Base-by-base conservation (phyloP, 2,797 vertebrate species). In the Premnoplex brunnescens region DNA sequence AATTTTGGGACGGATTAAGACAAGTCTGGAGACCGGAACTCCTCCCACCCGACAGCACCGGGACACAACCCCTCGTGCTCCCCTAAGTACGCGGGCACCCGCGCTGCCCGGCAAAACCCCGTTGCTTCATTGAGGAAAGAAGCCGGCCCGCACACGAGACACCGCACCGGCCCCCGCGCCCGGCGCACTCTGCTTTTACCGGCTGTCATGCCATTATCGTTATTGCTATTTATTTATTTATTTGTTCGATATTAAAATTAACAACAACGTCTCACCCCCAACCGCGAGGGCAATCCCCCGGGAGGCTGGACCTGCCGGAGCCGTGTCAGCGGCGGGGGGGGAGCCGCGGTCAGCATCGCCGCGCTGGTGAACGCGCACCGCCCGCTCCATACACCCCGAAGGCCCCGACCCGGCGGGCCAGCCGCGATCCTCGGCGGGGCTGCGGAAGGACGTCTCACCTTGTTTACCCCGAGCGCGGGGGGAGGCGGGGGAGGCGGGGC, bases 361-460 rank as follows among this genome's bases (percentile, higher is more conserved):
- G 49, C 12, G 28, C 55, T 5, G 49, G 12, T 15, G 67, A 9
- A 13, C 55, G 24, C 49, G 19, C 41, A 11, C 9, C 34, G 34
- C 12, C 28, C n/a, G 21, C 17, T 22, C 10, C 28, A 10, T 1
- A 24, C 23, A 9, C 19, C 21, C 17, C 26, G 12, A 21, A 20
- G 2, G 1, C 28, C 16, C 52, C 20, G 9, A 28, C 10, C 24
- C 67, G 2, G 13, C 27, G 7, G 28, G 28, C 51, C 13, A 19
- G 13, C 37, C 24, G 52, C 37, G 11, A n/a, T 24, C 20, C 30
- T 7, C 30, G 7, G 39, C 64, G 2, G 9, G 10, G 56, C 93
- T 36, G 95, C 94, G 88, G 97, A 95, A 94, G 81, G 92, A 94
- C 95, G 74, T 2, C 85, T 73, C 62, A 83, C 71, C 39, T 76